Conservation (phyloP, 1,140 invertebrate species). For the Trachymyrmex septentrionalis region DNA sequence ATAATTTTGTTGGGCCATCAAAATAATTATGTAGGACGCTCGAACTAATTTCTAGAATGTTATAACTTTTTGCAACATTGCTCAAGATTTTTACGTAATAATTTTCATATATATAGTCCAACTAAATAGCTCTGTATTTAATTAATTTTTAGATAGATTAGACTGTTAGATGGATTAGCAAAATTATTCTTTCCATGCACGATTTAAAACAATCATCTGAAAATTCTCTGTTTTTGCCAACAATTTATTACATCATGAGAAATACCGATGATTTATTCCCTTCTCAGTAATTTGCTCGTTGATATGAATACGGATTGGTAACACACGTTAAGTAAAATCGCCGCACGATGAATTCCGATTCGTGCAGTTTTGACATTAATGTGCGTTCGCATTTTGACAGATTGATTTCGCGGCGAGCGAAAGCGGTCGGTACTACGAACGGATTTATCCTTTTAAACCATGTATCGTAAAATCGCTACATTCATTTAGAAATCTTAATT, state of each 20-base stretch:
- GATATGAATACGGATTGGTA: constrained; percentile 5
- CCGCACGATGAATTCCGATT: constrained; percentile 39
- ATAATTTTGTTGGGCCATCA: too few relatives aligned
- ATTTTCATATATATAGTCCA: too few relatives aligned
- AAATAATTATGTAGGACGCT: too few relatives aligned
- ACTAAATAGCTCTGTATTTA: too few relatives aligned
- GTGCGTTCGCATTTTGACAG: constrained; percentile 31
- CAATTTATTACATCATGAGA: constrained; percentile 34
- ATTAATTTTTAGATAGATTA: too few relatives aligned
- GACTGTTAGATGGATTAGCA: too few relatives aligned
- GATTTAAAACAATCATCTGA: constrained; percentile 13
- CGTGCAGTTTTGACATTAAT: constrained; percentile 34
- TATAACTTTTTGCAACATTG: too few relatives aligned
- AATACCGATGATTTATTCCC: constrained; percentile 22
- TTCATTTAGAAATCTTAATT: constrained; percentile 39
- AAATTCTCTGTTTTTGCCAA: not conserved
- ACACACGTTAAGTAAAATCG: constrained; percentile 30
- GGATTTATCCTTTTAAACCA: constrained; percentile 16
- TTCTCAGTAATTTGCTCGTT: not conserved
- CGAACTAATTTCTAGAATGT: too few relatives aligned
- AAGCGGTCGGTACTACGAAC: not conserved
- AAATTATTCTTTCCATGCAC: not conserved
- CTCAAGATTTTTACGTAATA: too few relatives aligned
- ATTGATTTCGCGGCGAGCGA: constrained; percentile 41
- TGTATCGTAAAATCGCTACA: not conserved